These are phyloP conservation scores for Arvicola amphibius DNA, from an alignment of 2,797 vertebrate species.

Conservation along the genomic window DNA sequence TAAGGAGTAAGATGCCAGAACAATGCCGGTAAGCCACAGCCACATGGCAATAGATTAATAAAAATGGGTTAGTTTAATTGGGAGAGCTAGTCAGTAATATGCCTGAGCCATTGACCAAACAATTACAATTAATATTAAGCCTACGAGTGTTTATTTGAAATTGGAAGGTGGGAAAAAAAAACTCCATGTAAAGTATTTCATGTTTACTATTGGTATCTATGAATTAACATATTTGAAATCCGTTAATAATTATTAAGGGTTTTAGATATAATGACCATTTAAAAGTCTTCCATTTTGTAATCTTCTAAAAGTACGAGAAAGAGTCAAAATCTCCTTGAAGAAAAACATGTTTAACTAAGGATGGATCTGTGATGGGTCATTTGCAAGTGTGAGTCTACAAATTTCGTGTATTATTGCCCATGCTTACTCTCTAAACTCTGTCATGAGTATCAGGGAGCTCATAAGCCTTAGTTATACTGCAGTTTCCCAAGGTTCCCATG, in stretches of 20 bases:
- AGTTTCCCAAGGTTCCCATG: not conserved
- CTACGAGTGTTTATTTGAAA: too few relatives aligned
- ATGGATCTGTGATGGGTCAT: not conserved
- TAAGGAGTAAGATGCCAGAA: too few relatives aligned
- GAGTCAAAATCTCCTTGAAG: not conserved
- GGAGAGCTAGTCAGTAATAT: too few relatives aligned
- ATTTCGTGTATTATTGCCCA: not conserved
- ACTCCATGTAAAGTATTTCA: not conserved
- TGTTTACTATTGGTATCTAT: not conserved
- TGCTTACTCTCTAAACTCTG: not conserved
- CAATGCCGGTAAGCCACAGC: too few relatives aligned
- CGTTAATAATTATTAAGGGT: not conserved
- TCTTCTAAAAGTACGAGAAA: not conserved
- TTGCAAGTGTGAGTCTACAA: not conserved
- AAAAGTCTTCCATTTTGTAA: conserved; percentile 19
- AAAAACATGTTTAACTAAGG: not conserved
- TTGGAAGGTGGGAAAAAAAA: too few relatives aligned
- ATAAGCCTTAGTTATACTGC: not conserved
- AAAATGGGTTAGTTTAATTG: too few relatives aligned
- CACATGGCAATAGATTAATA: too few relatives aligned
- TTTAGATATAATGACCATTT: not conserved
- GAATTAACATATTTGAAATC: conserved; percentile 34
- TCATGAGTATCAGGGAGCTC: not conserved
- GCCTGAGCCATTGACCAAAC: too few relatives aligned
- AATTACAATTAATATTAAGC: too few relatives aligned